phyloP scores from a whole-genome alignment of 2,797 vertebrate species.

The Hyperoplus lanceolatus region DNA sequence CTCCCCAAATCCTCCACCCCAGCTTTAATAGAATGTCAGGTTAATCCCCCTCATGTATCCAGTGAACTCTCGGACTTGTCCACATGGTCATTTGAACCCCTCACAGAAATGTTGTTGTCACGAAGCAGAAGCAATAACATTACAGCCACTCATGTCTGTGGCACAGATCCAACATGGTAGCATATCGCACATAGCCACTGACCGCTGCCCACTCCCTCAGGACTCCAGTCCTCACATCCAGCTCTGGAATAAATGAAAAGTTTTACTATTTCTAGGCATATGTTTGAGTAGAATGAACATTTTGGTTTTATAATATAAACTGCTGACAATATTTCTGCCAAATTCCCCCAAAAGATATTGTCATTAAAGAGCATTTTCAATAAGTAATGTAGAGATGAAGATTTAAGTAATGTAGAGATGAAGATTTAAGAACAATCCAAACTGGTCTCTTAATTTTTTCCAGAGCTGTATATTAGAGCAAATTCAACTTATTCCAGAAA shows the following conservation, averaged over 20 bases:
- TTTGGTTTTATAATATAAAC: no score
- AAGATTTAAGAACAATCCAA: no score
- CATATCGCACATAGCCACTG: conserved; percentile 27
- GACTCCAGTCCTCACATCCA: conserved; percentile 12
- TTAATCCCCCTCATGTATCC: conserved; percentile 4
- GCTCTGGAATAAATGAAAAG: not conserved
- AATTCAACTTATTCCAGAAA: no score
- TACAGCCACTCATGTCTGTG: conserved; percentile 39
- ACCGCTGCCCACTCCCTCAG: not conserved
- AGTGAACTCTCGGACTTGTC: conserved; percentile 44
- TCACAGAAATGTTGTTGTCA: conserved; percentile 47
- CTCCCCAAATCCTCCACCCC: no score
- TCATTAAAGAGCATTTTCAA: no score
- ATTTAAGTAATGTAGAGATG: no score
- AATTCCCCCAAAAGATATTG: no score
- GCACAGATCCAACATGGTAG: conserved; percentile 33
- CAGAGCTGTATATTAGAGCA: no score
- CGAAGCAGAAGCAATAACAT: conserved; percentile 50
- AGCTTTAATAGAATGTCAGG: not conserved
- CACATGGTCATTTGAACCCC: conserved; percentile 46
- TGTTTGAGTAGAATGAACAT: no score
- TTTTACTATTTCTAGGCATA: not conserved
- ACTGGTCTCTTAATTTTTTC: no score
- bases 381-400: no score
- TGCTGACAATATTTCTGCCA: no score